Conservation (phyloP, 2,888 invertebrate genomes). For the Prostheceraeus crozeri region DNA sequence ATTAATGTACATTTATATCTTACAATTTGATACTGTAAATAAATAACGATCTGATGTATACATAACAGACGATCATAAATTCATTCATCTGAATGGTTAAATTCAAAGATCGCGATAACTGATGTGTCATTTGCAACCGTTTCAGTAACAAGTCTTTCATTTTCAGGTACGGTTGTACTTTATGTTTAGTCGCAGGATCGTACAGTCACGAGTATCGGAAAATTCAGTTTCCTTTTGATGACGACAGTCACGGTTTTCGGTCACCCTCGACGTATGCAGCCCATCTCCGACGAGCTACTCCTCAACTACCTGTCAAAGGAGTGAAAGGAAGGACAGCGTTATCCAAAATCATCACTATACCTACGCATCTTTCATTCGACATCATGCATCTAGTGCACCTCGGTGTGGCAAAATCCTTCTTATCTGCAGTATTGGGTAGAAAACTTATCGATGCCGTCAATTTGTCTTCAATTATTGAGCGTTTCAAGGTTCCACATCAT, state of each 20-base stretch:
- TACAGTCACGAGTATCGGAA: not conserved
- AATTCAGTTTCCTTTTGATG: not conserved
- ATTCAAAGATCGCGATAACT: too few relatives aligned
- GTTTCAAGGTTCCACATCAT: not conserved
- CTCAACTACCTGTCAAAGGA: not conserved
- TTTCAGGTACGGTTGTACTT: constrained; percentile 9
- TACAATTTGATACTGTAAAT: too few relatives aligned
- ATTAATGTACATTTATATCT: too few relatives aligned
- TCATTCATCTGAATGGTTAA: too few relatives aligned
- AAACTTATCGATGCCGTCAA: not conserved
- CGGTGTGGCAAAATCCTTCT: constrained; percentile 1
- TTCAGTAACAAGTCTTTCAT: too few relatives aligned
- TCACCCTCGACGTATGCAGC: not conserved
- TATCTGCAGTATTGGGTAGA: not conserved
- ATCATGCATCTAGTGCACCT: constrained; percentile 12
- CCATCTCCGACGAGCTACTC: not conserved
- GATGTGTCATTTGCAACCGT: too few relatives aligned
- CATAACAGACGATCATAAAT: too few relatives aligned
- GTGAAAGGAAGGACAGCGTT: not conserved
- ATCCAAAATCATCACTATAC: not conserved
- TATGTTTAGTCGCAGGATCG: constrained; percentile 10
- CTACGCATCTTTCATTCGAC: not conserved
- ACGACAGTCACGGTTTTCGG: not conserved
- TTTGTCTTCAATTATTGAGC: not conserved
- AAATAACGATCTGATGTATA: too few relatives aligned